Evolutionary conservation across 2,113 vertebrate genomes (phyloP).

Genomic region (Polypterus senegalus): DNA sequence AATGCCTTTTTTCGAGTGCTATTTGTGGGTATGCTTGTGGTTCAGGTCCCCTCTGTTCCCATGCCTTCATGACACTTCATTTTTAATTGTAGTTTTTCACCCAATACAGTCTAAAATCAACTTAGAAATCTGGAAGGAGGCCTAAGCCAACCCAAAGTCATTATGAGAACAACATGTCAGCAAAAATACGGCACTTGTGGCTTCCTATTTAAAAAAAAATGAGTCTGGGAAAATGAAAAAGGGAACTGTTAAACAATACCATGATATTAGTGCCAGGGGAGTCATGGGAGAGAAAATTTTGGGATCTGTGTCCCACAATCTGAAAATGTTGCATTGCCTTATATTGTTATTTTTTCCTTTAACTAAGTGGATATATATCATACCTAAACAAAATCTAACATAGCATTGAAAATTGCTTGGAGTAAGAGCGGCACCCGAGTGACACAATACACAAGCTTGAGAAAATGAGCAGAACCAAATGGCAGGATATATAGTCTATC

Average conservation of each 20-base stretch:
- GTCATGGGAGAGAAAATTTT: neutral
- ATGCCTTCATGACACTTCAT: conserved; percentile 28
- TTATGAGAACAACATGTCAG: conserved; percentile 18
- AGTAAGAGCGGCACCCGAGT: no score
- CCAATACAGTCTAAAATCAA: conserved; percentile 16
- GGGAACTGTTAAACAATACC: no score
- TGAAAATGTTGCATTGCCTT: neutral
- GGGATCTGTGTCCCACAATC: neutral
- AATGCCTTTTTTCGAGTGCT: no score
- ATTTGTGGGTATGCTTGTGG: no score
- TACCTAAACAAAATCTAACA: no score
- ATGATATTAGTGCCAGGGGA: neutral
- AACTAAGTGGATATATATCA: no score
- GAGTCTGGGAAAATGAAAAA: neutral
- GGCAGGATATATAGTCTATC: no score
- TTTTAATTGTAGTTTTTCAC: conserved; percentile 21
- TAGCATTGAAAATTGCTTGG: no score
- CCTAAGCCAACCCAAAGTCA: conserved; percentile 20
- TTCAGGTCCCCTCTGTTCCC: conserved; percentile 21
- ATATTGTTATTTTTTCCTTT: no score
- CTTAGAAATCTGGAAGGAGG: conserved; percentile 17
- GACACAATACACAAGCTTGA: no score
- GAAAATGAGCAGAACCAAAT: no score
- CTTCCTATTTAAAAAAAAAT: neutral
- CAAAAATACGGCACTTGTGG: conserved; percentile 14